Conservation (phyloP, 2,113 vertebrate genomes). For the Percopsis transmontana region DNA sequence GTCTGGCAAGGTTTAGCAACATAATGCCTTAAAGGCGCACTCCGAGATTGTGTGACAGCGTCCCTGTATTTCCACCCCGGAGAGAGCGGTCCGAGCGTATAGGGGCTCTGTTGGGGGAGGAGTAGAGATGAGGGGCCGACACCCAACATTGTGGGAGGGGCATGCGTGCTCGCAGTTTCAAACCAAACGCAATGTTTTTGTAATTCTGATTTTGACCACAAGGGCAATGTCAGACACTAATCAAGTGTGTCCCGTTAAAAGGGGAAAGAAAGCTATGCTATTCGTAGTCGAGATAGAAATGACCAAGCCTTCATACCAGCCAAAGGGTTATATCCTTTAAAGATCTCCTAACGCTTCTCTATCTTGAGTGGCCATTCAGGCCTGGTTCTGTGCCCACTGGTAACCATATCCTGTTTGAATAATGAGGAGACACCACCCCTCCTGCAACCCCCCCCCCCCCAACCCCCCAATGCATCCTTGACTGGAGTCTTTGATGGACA, state of each 20-base stretch:
- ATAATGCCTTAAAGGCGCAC: constrained; percentile 3
- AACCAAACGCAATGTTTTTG: no score
- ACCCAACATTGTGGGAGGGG: no score
- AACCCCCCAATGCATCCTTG: constrained; percentile 71
- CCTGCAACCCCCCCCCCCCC: constrained; percentile 64
- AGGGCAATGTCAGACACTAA: no score
- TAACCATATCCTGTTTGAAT: constrained; percentile 79
- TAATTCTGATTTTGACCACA: no score
- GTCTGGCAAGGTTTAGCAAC: constrained; percentile 2
- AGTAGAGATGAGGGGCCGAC: no score
- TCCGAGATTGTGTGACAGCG: no score
- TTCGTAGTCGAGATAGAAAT: background rate
- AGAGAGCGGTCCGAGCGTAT: no score
- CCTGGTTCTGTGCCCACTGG: constrained; percentile 60
- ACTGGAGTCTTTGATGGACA: constrained; percentile 80
- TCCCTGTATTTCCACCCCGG: no score
- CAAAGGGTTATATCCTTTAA: constrained; percentile 18
- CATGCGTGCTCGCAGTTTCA: no score
- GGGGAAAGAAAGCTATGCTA: no score
- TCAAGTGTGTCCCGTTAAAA: no score
- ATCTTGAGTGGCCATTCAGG: constrained; percentile 46
- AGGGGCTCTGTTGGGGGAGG: no score
- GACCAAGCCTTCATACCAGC: constrained; percentile 2
- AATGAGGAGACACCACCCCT: constrained; percentile 73
- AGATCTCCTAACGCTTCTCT: constrained; percentile 14